Evolutionary conservation across 1,140 invertebrate species (phyloP).

Genomic region (Magallana ariakensis): DNA sequence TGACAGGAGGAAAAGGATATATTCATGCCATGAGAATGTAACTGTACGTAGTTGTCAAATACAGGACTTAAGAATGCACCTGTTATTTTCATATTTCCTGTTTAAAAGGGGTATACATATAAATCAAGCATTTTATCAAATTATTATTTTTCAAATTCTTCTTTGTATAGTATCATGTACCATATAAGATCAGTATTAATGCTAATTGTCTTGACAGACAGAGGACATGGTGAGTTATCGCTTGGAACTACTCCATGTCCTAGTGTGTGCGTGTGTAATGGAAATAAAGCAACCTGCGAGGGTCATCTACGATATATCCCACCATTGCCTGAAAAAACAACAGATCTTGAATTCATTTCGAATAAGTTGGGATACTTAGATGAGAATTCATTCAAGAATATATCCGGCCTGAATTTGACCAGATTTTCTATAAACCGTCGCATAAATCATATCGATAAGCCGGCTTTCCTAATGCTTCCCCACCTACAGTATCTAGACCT

Average conservation of each 20-base stretch:
- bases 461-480: background rate
- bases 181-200: no score
- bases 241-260: background rate
- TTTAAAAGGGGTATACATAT: no score
- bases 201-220: no score
- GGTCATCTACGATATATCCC: background rate
- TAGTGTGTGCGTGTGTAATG: background rate
- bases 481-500: background rate
- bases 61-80: no score
- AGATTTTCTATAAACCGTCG: no score
- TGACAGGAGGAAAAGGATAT: no score
- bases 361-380: background rate
- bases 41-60: no score
- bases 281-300: background rate
- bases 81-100: no score
- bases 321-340: background rate
- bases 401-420: background rate
- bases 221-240: background rate
- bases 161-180: no score
- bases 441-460: background rate
- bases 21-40: no score
- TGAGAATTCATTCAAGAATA: background rate
- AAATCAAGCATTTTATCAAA: no score
- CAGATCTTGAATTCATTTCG: background rate
- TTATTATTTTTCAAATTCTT: no score